Evolutionary conservation across 1,140 invertebrate species (phyloP), one percentile per base, ranked within the genome.

Genomic region (Drosophila equinoxialis): DNA sequence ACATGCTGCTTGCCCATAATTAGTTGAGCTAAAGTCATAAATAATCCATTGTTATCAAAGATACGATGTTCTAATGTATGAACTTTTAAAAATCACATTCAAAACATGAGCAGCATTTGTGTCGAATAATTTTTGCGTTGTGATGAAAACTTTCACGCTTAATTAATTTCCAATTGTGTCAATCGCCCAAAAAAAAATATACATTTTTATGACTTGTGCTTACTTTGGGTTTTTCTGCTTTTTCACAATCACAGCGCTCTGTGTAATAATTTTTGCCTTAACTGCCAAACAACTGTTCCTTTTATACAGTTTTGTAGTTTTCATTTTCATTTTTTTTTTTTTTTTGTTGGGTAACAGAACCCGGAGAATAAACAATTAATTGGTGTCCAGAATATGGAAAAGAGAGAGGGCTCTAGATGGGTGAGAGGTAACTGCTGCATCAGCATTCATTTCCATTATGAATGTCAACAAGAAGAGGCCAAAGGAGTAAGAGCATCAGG

Each of bases 361-460:
- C 54, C 42, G 37, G 45, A 7, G 37, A 86, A 86, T 51, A 85
- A 81, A 82, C 79, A 79, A 85, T 85, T 85, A 86, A 85, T 85
- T 85, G 79, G 68, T 33, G 57, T 48, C 39, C 60, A 61, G 37
- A 58, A 45, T 35, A 58, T 26, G 33, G 17, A 0, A 10, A 51
- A 51, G 30, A 30, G 30, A 51, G 45, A 11, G 2, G 17, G 10
- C 2, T 14, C 6, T 7, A 48, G 45, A 2, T 3, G 45, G 17
- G 8, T 41, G 65, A 48, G 37, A 41, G 30, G 60, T 59, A 77
- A 64, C 68, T 70, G 79, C 83, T 61, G 67, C 75, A 87, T 79
- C 83, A 84, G 84, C 83, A 90, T 84, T 81, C 74, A 84, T 89
- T 85, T 87, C 74, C 84, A 87, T 89, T 89, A 90, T 84, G 74